phyloP scores from a whole-genome alignment of 2,888 invertebrate genomes.

The Lasioglossum oenotherae region DNA sequence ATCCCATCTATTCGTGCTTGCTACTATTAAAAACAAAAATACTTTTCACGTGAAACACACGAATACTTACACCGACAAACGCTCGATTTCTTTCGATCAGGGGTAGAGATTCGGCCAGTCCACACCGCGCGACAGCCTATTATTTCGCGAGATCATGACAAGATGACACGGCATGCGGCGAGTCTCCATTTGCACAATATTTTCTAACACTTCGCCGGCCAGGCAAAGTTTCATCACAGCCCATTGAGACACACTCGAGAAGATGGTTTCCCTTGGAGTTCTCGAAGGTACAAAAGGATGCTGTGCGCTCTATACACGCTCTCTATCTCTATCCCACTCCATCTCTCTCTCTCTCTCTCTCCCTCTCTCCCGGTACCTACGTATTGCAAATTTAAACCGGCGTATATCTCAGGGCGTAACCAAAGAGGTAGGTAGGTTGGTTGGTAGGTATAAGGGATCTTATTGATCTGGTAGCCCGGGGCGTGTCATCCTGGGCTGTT shows the following conservation, averaged over 20 bases:
- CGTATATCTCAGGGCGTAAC: constrained; percentile 80
- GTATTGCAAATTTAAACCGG: constrained; percentile 67
- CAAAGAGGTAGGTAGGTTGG: constrained; percentile 75
- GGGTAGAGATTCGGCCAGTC: background rate
- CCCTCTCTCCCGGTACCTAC: background rate
- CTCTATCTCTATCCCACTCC: background rate
- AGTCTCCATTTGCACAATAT: constrained; percentile 20
- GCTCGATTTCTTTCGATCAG: background rate
- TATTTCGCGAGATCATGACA: background rate
- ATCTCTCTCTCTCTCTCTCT: too few species aligned
- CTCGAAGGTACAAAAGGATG: constrained; percentile 45
- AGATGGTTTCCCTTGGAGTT: constrained; percentile 34
- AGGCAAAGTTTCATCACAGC: constrained; percentile 29
- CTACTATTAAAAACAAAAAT: too few species aligned
- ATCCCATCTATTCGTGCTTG: too few species aligned
- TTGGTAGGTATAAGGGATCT: constrained; percentile 81
- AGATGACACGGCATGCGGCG: background rate
- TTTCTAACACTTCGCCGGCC: constrained; percentile 11
- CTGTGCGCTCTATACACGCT: constrained; percentile 25
- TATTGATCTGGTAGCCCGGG: constrained; percentile 85
- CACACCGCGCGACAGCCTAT: background rate
- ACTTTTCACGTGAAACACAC: too few species aligned
- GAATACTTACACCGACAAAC: background rate
- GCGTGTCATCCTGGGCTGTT: constrained; percentile 84
- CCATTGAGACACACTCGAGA: constrained; percentile 37